phyloP scores from a whole-genome alignment of 2,113 vertebrate genomes.

The Ptychochromis oligacanthus region DNA sequence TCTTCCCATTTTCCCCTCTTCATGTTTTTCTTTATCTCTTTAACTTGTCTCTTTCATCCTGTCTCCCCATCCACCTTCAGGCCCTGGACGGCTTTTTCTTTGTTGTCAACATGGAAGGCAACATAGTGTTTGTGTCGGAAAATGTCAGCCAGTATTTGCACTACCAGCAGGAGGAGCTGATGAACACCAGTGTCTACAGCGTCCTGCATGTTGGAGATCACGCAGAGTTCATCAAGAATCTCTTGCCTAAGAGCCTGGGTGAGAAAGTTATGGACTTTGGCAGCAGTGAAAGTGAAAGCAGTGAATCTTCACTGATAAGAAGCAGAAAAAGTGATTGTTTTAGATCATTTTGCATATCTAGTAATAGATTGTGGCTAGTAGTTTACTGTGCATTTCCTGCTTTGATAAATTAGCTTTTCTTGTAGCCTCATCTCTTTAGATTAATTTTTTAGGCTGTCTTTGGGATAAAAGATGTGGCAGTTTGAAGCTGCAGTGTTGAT shows the following conservation, averaged over 20 bases:
- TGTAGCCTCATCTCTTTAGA: background rate
- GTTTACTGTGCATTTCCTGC: background rate
- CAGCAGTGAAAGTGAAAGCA: background rate
- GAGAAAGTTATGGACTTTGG: constrained; percentile 33
- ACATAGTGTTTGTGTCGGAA: constrained; percentile 97
- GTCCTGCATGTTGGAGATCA: constrained; percentile 97
- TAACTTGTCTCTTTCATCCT: background rate
- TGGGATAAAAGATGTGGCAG: too few relatives aligned
- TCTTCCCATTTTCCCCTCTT: background rate
- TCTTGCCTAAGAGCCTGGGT: constrained; percentile 97
- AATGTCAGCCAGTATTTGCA: constrained; percentile 96
- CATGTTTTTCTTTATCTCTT: background rate
- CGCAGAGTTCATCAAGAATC: constrained; percentile 94
- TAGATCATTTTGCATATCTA: background rate
- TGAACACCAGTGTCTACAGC: constrained; percentile 97
- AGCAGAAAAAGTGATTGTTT: background rate
- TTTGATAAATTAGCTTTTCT: background rate
- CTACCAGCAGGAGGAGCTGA: constrained; percentile 98
- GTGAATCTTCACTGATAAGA: background rate
- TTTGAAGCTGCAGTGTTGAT: background rate
- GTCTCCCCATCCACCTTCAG: constrained; percentile 64
- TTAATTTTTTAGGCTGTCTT: background rate
- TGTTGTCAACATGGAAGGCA: constrained; percentile 97
- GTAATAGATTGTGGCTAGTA: background rate
- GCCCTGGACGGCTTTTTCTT: constrained; percentile 99